Evolutionary conservation across 2,888 invertebrate species (phyloP), one percentile per base, ranked within the genome.

Genomic region (Drosophila quinaria): DNA sequence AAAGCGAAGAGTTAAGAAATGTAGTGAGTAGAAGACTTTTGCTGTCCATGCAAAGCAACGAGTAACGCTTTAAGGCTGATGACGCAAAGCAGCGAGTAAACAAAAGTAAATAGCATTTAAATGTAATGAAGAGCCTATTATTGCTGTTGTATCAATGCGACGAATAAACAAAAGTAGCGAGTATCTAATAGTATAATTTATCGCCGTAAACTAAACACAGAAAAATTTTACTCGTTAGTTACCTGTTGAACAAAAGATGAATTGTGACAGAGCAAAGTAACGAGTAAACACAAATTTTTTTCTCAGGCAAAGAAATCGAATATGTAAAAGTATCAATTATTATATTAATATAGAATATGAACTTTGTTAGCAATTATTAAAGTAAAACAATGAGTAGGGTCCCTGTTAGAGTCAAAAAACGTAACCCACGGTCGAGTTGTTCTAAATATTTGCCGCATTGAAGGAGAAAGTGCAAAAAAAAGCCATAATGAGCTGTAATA

Each of bases 401-500:
- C n/a, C n/a, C 37, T n/a, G 5, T n/a, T 39, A 15, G 15, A n/a
- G n/a, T 39, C 8, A 15, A 39, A n/a, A 11, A 19, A 42, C 19
- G 41, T 11, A 5, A 19, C 2, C 10, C 11, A 19, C 11, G 11
- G 19, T 44, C 25, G 13, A 13, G n/a, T n/a, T 44, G 3, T 3
- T 22, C 15, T 15, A 39, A 1, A 31, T 37, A 37, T 37, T 11
- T 44, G 44, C 22, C 22, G 22, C 42, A 42, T 44, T 44, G 13
- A 1, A 17, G 8, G 13, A n/a, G 1, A 22, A 44, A 44, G 44
- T 22, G 22, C 8, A 1, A 41, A 41, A 42, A 13, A 11, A 11
- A 42, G 60, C 35, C 17, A 33, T 31, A 19, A 49, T 31, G 49
- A 33, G 6, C n/a, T n/a, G 33, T 33, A 64, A 50, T 13, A 25